Evolutionary conservation across 2,888 invertebrate species (phyloP).

Genomic region (Congeria kusceri): DNA sequence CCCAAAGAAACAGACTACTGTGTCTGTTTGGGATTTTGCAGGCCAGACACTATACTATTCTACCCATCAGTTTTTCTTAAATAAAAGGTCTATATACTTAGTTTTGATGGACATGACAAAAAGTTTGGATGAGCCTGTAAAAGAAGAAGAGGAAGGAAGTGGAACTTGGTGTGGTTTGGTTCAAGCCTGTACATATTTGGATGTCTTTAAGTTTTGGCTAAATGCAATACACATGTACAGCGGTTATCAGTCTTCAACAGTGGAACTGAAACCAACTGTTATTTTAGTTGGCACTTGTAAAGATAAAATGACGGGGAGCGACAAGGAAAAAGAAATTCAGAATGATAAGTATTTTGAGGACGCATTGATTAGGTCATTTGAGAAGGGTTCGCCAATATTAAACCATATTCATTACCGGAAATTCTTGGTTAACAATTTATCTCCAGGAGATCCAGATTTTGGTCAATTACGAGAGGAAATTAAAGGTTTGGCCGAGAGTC

Average conservation of each 20-base stretch:
- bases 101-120: slow-evolving; percentile 49
- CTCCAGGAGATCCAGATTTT: slow-evolving; percentile 17
- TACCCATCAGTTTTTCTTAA: slow-evolving; percentile 59
- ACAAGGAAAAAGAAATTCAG: slow-evolving; percentile 37
- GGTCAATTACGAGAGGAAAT: slow-evolving; percentile 29
- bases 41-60: slow-evolving; percentile 55
- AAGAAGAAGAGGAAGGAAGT: slow-evolving; percentile 10
- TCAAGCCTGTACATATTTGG: slow-evolving; percentile 39
- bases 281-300: slow-evolving; percentile 55
- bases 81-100: slow-evolving; percentile 51
- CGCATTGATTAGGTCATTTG: slow-evolving; percentile 42
- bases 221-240: slow-evolving; percentile 53
- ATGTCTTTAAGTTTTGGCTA: slow-evolving; percentile 60
- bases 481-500: slow-evolving; percentile 21
- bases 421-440: slow-evolving; percentile 34
- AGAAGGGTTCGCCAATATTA: slow-evolving; percentile 12
- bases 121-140: slow-evolving; percentile 4
- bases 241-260: neutral
- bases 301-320: slow-evolving; percentile 37
- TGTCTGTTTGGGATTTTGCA: slow-evolving; percentile 59
- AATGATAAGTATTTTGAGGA: slow-evolving; percentile 48
- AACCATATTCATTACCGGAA: slow-evolving; percentile 30
- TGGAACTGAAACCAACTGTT: slow-evolving; percentile 34
- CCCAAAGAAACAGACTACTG: neutral
- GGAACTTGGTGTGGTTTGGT: neutral